A percentile compares a stretch with the other conserved stretches of the same genome.
These are phyloP conservation scores for Thumatha senex DNA, from an alignment of 2,888 invertebrate species.

Conservation along the genomic window DNA sequence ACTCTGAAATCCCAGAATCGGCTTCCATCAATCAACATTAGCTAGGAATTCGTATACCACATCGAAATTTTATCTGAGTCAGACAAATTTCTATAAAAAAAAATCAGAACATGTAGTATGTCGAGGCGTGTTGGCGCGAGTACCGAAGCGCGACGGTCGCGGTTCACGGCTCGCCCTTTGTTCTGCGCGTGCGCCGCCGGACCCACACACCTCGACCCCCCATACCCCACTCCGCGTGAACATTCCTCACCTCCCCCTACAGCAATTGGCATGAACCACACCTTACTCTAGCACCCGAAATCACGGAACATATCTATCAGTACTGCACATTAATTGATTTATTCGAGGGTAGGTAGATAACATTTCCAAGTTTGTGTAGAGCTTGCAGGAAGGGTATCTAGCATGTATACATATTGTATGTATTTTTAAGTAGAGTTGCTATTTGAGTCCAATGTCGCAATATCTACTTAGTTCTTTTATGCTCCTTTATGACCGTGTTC, in stretches of 20 bases:
- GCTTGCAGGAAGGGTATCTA: no score
- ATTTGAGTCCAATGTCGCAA: no score
- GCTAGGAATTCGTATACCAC: constrained; percentile 11
- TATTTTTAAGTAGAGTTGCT: no score
- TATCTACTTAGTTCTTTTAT: no score
- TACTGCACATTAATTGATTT: constrained; percentile 19
- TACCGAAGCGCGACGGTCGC: constrained; percentile 74
- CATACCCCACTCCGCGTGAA: constrained; percentile 13
- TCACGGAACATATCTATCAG: constrained; percentile 20
- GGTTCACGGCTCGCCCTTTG: constrained; percentile 83
- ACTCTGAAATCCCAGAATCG: background rate
- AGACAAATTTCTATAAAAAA: constrained; percentile 51
- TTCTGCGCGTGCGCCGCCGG: constrained; percentile 71
- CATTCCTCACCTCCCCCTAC: constrained; percentile 12
- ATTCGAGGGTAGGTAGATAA: no score
- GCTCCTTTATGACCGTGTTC: no score
- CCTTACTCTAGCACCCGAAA: constrained; percentile 25
- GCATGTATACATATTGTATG: no score
- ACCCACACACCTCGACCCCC: constrained; percentile 41
- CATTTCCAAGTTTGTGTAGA: no score
- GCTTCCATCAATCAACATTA: constrained; percentile 1
- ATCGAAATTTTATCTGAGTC: constrained; percentile 31
- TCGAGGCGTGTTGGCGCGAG: constrained; percentile 45
- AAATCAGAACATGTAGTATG: constrained; percentile 50
- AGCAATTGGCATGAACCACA: constrained; percentile 15